Conservation (phyloP, 2,113 vertebrate species). For the Carassius auratus region DNA sequence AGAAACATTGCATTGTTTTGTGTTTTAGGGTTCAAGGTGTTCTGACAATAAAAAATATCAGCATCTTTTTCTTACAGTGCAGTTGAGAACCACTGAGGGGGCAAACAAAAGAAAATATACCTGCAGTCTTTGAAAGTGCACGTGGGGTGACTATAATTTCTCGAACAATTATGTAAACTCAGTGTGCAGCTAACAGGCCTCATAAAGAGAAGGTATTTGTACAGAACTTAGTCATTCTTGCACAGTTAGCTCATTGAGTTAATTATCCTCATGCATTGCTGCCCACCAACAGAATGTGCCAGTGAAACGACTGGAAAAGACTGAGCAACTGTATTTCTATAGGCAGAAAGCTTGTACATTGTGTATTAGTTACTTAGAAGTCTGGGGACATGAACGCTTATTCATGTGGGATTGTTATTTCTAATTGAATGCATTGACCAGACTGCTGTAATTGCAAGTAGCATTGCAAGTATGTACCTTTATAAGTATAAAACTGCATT, state of each 20-base stretch:
- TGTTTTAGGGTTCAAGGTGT: too few relatives aligned
- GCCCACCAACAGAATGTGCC: constrained; percentile 18
- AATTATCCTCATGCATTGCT: constrained; percentile 31
- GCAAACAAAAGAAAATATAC: not conserved
- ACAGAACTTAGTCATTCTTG: constrained; percentile 39
- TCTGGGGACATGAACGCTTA: not conserved
- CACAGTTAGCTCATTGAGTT: constrained; percentile 15
- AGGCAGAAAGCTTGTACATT: not conserved
- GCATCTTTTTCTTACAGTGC: not conserved
- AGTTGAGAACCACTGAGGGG: not conserved
- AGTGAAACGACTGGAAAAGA: not conserved
- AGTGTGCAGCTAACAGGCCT: constrained; percentile 18
- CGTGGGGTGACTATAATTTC: not conserved
- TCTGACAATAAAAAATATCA: not conserved
- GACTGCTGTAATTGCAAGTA: constrained; percentile 24
- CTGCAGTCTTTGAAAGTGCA: constrained; percentile 1
- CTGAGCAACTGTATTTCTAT: constrained; percentile 14
- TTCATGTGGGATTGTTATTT: constrained; percentile 6
- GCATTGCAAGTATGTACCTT: not conserved
- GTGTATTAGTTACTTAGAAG: not conserved
- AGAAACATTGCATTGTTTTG: too few relatives aligned
- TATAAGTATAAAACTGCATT: not conserved
- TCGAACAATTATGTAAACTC: constrained; percentile 34
- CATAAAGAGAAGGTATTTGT: constrained; percentile 44
- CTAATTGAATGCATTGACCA: constrained; percentile 22